These are phyloP conservation scores for Zaprionus africanus DNA, from an alignment of 1,140 invertebrate species.

Conservation along the genomic window DNA sequence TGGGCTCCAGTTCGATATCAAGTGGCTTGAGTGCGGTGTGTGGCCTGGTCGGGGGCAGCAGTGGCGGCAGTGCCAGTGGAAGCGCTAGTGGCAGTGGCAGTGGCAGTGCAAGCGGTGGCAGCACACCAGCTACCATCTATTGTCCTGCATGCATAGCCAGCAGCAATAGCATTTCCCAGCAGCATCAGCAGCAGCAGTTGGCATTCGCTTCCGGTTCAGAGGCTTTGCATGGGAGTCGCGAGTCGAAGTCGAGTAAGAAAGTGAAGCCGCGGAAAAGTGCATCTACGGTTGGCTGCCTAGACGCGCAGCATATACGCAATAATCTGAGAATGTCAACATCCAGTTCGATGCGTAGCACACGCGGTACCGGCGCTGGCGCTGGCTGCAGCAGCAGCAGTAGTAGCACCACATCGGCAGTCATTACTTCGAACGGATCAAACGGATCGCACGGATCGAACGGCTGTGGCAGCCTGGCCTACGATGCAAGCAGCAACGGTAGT, in stretches of 20 bases:
- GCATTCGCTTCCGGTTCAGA: constrained; percentile 30
- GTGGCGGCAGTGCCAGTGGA: constrained; percentile 23
- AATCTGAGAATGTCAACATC: constrained; percentile 77
- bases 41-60: constrained; percentile 37
- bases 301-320: constrained; percentile 71
- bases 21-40: constrained; percentile 64
- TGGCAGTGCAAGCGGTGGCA: constrained; percentile 46
- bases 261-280: constrained; percentile 66
- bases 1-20: constrained; percentile 67
- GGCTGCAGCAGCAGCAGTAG: constrained; percentile 36
- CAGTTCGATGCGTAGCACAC: constrained; percentile 70
- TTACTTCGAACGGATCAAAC: constrained; percentile 18
- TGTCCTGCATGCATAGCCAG: constrained; percentile 69
- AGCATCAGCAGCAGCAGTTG: constrained; percentile 35
- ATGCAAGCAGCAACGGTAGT: constrained; percentile 61
- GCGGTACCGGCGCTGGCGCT: constrained; percentile 8
- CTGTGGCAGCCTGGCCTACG: constrained; percentile 51
- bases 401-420: constrained; percentile 29
- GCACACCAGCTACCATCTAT: constrained; percentile 61
- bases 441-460: constrained; percentile 19
- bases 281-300: constrained; percentile 66
- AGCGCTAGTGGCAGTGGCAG: constrained; percentile 33
- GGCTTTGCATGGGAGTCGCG: constrained; percentile 38
- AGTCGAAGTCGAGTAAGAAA: constrained; percentile 58
- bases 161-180: constrained; percentile 27